Evolutionary conservation across 2,888 invertebrate species (phyloP).

Genomic region (Boloria selene): DNA sequence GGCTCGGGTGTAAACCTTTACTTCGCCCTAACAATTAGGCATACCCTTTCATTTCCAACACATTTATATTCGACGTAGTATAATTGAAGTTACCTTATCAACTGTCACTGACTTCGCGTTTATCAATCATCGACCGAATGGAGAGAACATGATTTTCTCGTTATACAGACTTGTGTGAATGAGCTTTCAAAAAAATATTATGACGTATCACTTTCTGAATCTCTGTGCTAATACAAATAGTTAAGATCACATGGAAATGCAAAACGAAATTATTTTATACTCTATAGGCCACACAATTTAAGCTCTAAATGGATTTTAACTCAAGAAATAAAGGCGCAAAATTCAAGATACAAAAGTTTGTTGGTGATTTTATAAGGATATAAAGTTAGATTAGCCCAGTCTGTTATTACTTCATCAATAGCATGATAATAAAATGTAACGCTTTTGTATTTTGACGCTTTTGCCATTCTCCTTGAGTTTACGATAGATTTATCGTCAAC

Average conservation of each 20-base stretch:
- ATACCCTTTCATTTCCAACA: constrained; percentile 41
- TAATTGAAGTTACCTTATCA: constrained; percentile 20
- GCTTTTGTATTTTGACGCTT: constrained; percentile 6
- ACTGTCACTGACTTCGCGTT: neutral
- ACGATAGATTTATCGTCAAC: constrained; percentile 17
- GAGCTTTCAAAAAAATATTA: too few relatives aligned
- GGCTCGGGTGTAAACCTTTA: constrained; percentile 66
- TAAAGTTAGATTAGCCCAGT: constrained; percentile 2
- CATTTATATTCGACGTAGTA: constrained; percentile 25
- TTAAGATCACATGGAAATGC: too few relatives aligned
- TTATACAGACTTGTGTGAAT: too few relatives aligned
- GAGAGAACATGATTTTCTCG: too few relatives aligned
- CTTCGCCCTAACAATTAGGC: constrained; percentile 56
- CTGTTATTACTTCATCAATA: constrained; percentile 14
- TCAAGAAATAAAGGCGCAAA: neutral
- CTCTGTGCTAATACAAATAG: too few relatives aligned
- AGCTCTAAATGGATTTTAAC: neutral
- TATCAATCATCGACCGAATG: neutral
- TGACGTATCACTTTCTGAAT: too few relatives aligned
- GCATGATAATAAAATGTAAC: constrained; percentile 18
- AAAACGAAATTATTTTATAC: too few relatives aligned
- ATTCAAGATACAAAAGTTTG: neutral
- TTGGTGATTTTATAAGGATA: constrained; percentile 9
- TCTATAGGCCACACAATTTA: neutral
- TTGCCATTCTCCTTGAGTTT: constrained; percentile 13